Base-by-base conservation (phyloP, 35 echinoderm and acorn worm genomes). In the Patiria miniata region DNA sequence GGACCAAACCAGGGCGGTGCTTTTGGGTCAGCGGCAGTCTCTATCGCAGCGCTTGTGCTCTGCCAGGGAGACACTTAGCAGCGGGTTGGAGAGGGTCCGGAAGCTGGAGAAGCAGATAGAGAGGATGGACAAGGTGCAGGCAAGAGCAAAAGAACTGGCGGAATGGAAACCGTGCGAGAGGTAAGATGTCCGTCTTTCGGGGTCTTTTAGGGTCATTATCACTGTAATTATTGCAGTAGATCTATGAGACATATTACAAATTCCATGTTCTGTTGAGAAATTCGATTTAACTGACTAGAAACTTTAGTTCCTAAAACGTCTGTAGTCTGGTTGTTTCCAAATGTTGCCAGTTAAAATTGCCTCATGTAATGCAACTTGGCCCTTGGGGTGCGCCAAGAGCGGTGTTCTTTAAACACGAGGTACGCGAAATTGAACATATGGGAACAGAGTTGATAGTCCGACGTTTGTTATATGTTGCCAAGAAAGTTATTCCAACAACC, bases 81-180 rank as follows among this genome's bases (percentile, higher is more conserved):
- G 17, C 10, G 82, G 82, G 8, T 22, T 84, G 36, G 51, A 84
- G 44, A 40, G 82, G 19, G 82, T 84, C 32, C 53, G 57, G 19
- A 14, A 59, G 29, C 22, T 84, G 32, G 82, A 84, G 28, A 34
- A 61, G 7, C 82, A 84, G 23, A 30, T 58, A 14, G 33, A 34
- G 8, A 17, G 57, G 57, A 58, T 84, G 18, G 52, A 84, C 9
- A 18, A 65, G 2, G 17, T 84, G 36, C 82, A 61, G 54, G 59
- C 51, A 8, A 40, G 36, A 37, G 42, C 42, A 47, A 47, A 47
- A 47, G 4, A 47, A 12, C 44, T 84, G 54, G 21, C 53, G 8
- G 82, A 84, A 36, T 36, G 65, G 65, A 73, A 73, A 23, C 23
- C 21, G 14, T 23, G 65, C 8, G 21, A 73, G 14, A 26, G 65